Evolutionary conservation across 2,113 vertebrate species (phyloP).

Genomic region (Coregonus clupeaformis): DNA sequence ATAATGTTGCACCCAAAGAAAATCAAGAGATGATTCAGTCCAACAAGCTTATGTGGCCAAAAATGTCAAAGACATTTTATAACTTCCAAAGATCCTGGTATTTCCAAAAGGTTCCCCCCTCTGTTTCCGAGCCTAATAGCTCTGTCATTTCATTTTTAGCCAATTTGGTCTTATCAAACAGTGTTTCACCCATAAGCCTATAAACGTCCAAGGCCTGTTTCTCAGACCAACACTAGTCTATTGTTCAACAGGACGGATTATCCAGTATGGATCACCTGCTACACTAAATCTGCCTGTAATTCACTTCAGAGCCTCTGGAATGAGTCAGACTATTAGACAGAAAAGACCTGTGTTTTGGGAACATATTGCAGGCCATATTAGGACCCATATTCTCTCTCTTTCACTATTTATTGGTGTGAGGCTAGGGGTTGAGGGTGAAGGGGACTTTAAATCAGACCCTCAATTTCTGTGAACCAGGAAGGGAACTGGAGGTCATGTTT

Average conservation of each 20-base stretch:
- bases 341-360: background rate
- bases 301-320: background rate
- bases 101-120: too few species aligned
- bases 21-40: too few species aligned
- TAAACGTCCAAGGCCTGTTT: slow-evolving; percentile 13
- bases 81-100: too few species aligned
- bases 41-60: too few species aligned
- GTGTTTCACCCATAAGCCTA: slow-evolving; percentile 24
- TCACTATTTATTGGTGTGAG: background rate
- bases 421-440: background rate
- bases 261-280: background rate
- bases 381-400: background rate
- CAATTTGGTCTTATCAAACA: slow-evolving; percentile 15
- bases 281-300: background rate
- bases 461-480: too few species aligned
- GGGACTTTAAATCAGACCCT: background rate
- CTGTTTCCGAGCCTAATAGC: slow-evolving; percentile 7
- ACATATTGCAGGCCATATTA: background rate
- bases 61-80: slow-evolving; percentile 3
- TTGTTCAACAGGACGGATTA: slow-evolving; percentile 15
- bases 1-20: too few species aligned
- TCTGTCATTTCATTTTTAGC: slow-evolving; percentile 15
- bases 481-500: background rate
- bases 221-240: slow-evolving; percentile 14
- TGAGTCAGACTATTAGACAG: background rate